Evolutionary conservation across 2,113 vertebrate genomes (phyloP).

Genomic region (Pteropus alecto): DNA sequence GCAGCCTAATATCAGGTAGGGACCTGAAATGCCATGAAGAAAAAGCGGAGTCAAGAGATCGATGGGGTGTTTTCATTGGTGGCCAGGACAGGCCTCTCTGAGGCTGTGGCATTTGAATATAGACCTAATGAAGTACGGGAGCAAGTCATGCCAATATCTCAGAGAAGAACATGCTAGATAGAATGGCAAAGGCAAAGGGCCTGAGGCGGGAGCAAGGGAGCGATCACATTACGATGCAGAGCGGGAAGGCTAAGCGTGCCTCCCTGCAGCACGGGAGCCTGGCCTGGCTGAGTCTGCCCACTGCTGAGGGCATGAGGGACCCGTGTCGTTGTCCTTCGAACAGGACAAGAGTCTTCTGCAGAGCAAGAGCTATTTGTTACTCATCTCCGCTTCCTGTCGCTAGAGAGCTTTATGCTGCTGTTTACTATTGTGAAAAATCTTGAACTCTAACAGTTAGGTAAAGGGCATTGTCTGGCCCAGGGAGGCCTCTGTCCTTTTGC

Average conservation of each 20-base stretch:
- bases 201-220: background rate
- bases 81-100: background rate
- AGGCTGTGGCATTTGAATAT: background rate
- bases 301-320: background rate
- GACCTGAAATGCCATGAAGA: background rate
- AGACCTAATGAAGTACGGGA: background rate
- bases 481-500: background rate
- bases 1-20: background rate
- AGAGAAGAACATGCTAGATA: background rate
- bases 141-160: background rate
- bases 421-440: background rate
- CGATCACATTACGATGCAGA: fast-evolving
- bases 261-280: too few relatives aligned
- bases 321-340: background rate
- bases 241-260: background rate
- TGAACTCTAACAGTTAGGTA: background rate
- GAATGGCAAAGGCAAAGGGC: background rate
- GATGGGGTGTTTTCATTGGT: too few relatives aligned
- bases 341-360: background rate
- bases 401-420: background rate
- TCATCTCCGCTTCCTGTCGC: background rate
- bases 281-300: background rate
- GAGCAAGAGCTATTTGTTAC: background rate
- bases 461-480: background rate
- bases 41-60: background rate